Evolutionary conservation across 2,113 vertebrate species (phyloP), one percentile per base, ranked within the genome.

Genomic region (Struthidea cinerea): DNA sequence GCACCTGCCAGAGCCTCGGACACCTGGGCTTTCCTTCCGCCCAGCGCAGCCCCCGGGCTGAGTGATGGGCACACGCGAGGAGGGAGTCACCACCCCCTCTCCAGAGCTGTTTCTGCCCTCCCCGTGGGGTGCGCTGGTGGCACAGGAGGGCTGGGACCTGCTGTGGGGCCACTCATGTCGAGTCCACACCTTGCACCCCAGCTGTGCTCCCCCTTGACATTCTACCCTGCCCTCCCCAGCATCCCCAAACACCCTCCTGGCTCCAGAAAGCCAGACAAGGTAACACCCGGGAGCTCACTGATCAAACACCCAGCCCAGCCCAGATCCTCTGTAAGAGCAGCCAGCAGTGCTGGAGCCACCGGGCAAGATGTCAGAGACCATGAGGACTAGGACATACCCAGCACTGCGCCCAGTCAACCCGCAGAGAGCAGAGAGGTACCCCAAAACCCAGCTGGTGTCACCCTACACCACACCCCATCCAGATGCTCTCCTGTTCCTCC

Each of bases 141-240:
- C 55, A 42, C 0, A 0, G 56, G 35, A 27, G 47, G 13, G 23
- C 24, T 44, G 37, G 39, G 10, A 68, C 7, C 59, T 73, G 46
- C n/a, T 18, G 7, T 15, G 22, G 14, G n/a, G 37, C 28, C 73
- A 12, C 23, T 83, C 4, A 0, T 13, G n/a, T 24, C 1, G 1
- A 69, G 17, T 9, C 32, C 57, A 26, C 39, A 19, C 6, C 15
- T 33, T 12, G 41, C 41, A 57, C 4, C 1, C 6, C 0, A 0
- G 21, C 56, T 41, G 42, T 53, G 41, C 33, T 16, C 15, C 63
- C 28, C 44, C 23, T 33, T 1, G 1, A 16, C 18, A n/a, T 41
- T 32, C 16, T 57, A 37, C 30, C 33, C 5, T 67, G 23, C 20
- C 23, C 8, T 77, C 19, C 8, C 3, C 3, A 0, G 16, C 16